These are phyloP conservation scores for Drosophila picticornis DNA, from an alignment of 2,888 invertebrate genomes.

Conservation along the genomic window DNA sequence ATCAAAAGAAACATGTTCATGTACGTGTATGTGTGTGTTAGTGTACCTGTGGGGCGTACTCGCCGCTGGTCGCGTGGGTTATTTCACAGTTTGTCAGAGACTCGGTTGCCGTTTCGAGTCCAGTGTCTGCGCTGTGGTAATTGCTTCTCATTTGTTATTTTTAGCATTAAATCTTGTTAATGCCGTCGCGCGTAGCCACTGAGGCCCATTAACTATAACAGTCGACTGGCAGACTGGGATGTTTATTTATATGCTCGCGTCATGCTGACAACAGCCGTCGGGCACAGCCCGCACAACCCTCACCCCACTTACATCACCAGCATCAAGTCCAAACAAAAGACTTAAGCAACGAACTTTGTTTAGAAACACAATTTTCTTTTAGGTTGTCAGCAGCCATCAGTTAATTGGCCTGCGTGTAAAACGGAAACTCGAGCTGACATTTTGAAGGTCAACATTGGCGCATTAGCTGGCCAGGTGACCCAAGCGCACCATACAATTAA, in stretches of 20 bases:
- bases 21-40: conserved; percentile 3
- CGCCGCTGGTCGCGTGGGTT: conserved; percentile 71
- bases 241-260: conserved; percentile 60
- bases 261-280: conserved; percentile 50
- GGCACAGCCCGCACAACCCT: neutral
- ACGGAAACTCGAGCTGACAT: conserved; percentile 54
- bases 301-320: conserved; percentile 24
- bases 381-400: conserved; percentile 11
- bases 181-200: conserved; percentile 59
- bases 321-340: conserved; percentile 69
- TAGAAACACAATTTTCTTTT: conserved; percentile 46
- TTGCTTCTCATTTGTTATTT: conserved; percentile 78
- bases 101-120: conserved; percentile 16
- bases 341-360: conserved; percentile 73
- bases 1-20: conserved; percentile 19
- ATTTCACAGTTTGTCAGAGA: conserved; percentile 56
- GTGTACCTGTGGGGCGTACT: conserved; percentile 60
- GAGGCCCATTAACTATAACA: conserved; percentile 69
- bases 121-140: conserved; percentile 53
- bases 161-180: conserved; percentile 70
- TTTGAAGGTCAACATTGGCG: conserved; percentile 52
- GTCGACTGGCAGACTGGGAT: conserved; percentile 41
- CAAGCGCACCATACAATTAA: conserved; percentile 47
- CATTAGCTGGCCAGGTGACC: conserved; percentile 35
- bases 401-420: conserved; percentile 13